Base-by-base conservation (phyloP, 2,888 invertebrate species). In the Troides aeacus region DNA sequence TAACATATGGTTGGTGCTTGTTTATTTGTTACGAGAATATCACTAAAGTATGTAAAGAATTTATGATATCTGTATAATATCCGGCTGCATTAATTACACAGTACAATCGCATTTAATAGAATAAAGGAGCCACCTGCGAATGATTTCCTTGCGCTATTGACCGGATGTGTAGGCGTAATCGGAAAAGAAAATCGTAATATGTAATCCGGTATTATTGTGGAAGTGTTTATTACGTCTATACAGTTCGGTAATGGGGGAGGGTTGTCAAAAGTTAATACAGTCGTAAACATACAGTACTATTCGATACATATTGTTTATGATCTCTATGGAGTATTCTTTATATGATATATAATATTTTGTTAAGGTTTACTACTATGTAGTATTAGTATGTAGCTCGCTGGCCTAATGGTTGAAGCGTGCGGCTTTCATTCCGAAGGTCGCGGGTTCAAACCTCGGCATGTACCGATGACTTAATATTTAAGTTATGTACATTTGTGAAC, bases 101-200 rank as follows among this genome's bases (percentile, higher is more conserved):
- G 21, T 57, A 36, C 36, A 36, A 36, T 66, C 42, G 42, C 39
- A 59, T 58, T 65, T 30, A n/a, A 60, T 18, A 50, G n/a, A 53
- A 39, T 50, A 39, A n/a, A 61, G 66, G 57, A 68, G 67, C 67
- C 67, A 60, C 68, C 63, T 68, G 68, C 36, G 60, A 53, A 59
- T 63, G 39, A 59, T 23, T 53, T 60, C 36, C 21, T 39, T 57
- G 30, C 24, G 56, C 59, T 57, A 62, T 42, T 18, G 60, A 46
- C 63, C 53, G 70, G 70, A 70, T 67, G 21, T 21, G 66, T 56
- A 56, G n/a, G 61, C 67, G 67, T 70, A 70, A 70, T 57, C 66
- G 67, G 70, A 67, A 67, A 70, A 67, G 70, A 70, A 70, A 70
- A 70, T 70, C 70, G 67, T 70, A 67, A 70, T 70, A 67, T 42